Percentiles rank a stretch among this genome's conserved stretches.
These are phyloP conservation scores for Callosobruchus maculatus DNA, from an alignment of 2,888 invertebrate genomes.

Conservation along the genomic window DNA sequence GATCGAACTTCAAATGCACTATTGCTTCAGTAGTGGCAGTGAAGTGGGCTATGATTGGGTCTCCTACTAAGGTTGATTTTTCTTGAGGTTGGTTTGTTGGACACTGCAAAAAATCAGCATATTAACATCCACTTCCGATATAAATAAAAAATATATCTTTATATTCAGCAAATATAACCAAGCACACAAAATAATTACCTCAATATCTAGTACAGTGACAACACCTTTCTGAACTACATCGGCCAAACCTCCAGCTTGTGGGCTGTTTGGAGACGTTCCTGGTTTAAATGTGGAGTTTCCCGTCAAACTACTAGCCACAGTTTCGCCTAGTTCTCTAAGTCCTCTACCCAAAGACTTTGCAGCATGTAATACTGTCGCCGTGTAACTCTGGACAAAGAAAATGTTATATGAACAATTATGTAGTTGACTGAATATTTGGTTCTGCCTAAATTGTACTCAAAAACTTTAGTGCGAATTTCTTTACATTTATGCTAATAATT, in stretches of 20 bases:
- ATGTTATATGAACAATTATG: background rate
- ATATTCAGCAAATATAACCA: background rate
- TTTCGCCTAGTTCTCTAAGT: conserved; percentile 84
- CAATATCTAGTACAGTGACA: conserved; percentile 82
- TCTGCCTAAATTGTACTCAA: no score
- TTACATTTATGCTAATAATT: no score
- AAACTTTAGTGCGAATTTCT: no score
- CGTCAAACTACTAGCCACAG: conserved; percentile 84
- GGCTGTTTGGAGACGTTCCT: conserved; percentile 37
- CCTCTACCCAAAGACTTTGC: conserved; percentile 93
- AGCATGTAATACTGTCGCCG: conserved; percentile 90
- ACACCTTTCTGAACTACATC: conserved; percentile 80
- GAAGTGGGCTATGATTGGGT: conserved; percentile 77
- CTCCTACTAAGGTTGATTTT: conserved; percentile 55
- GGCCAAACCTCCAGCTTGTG: conserved; percentile 37
- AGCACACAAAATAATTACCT: conserved; percentile 50
- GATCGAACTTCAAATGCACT: conserved; percentile 86
- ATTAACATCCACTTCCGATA: background rate
- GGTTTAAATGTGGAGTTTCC: conserved; percentile 56
- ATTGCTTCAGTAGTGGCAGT: conserved; percentile 84
- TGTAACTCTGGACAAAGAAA: conserved; percentile 67
- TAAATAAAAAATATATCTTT: no score
- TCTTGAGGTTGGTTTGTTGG: conserved; percentile 20
- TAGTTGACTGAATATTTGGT: no score
- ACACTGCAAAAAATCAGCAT: conserved; percentile 10